phyloP scores from a whole-genome alignment of 2,888 invertebrate genomes.

The Boloria selene region DNA sequence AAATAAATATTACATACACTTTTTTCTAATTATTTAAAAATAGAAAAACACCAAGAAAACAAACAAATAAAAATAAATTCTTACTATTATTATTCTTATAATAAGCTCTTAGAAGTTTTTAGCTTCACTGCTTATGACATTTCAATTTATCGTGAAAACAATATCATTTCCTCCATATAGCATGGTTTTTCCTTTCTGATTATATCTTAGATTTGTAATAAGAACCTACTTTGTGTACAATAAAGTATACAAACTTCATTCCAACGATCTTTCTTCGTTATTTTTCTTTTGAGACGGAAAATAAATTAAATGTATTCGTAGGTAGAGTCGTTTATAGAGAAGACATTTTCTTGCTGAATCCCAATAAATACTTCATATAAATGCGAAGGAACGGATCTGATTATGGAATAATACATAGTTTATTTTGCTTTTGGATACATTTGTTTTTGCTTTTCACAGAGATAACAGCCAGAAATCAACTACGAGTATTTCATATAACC shows the following conservation, averaged over 20 bases:
- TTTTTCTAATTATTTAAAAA: too few species aligned
- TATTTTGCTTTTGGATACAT: too few species aligned
- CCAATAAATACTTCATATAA: too few species aligned
- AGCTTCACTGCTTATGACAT: conserved; percentile 12
- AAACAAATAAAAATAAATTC: background rate
- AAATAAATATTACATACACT: too few species aligned
- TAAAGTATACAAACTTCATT: background rate
- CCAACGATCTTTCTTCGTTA: background rate
- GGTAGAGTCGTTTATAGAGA: too few species aligned
- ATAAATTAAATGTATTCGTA: background rate
- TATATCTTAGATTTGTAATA: conserved; percentile 1
- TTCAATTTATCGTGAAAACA: conserved; percentile 17
- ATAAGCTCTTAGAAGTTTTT: background rate
- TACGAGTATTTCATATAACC: too few species aligned
- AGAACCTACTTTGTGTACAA: background rate
- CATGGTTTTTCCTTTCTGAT: background rate
- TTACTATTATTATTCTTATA: background rate
- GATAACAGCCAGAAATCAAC: too few species aligned
- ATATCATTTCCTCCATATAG: conserved; percentile 25
- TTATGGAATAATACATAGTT: too few species aligned
- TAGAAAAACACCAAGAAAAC: too few species aligned
- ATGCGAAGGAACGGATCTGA: too few species aligned
- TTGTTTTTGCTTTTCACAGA: too few species aligned
- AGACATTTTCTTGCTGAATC: too few species aligned
- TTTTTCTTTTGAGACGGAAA: background rate